Percentiles rank a stretch among this genome's conserved stretches.
Evolutionary conservation across 2,888 invertebrate genomes (phyloP).

Genomic region (Ormia ochracea): DNA sequence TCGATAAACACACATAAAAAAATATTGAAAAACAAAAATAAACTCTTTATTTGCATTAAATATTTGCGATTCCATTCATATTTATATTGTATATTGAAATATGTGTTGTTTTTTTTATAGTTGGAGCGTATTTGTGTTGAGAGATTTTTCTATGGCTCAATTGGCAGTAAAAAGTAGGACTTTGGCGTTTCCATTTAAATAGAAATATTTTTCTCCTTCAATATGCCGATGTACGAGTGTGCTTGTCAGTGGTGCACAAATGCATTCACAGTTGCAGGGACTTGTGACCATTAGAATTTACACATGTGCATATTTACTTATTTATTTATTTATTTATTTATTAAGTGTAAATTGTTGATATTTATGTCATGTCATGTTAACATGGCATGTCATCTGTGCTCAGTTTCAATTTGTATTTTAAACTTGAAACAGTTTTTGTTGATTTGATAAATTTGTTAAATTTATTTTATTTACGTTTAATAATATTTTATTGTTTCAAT

Average conservation of each 20-base stretch:
- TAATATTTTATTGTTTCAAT: too few relatives aligned
- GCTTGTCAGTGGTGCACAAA: not conserved
- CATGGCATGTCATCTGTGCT: slow-evolving; percentile 42
- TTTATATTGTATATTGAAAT: not conserved
- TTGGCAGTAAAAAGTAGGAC: slow-evolving; percentile 15
- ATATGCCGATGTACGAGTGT: too few relatives aligned
- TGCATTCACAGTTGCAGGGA: not conserved
- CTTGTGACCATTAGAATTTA: slow-evolving; percentile 5
- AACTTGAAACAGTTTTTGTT: too few relatives aligned
- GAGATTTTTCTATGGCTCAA: slow-evolving; percentile 17
- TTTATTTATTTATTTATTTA: slow-evolving; percentile 37
- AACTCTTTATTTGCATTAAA: slow-evolving; percentile 11
- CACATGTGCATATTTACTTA: not conserved
- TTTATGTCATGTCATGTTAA: slow-evolving; percentile 53
- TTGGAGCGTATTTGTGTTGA: not conserved
- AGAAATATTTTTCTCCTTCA: not conserved
- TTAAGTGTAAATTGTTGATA: slow-evolving; percentile 54
- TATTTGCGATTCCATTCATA: slow-evolving; percentile 7
- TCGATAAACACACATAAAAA: not conserved
- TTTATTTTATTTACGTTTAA: too few relatives aligned
- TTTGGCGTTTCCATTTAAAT: slow-evolving; percentile 15
- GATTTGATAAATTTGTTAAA: too few relatives aligned
- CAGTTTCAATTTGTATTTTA: slow-evolving; percentile 7
- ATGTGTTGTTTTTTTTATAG: not conserved
- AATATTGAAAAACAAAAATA: not conserved